A percentile compares a stretch with the other conserved stretches of the same genome.
Evolutionary conservation across 2,113 vertebrate genomes (phyloP).

Genomic region (Rhegmatorhina hoffmannsi): DNA sequence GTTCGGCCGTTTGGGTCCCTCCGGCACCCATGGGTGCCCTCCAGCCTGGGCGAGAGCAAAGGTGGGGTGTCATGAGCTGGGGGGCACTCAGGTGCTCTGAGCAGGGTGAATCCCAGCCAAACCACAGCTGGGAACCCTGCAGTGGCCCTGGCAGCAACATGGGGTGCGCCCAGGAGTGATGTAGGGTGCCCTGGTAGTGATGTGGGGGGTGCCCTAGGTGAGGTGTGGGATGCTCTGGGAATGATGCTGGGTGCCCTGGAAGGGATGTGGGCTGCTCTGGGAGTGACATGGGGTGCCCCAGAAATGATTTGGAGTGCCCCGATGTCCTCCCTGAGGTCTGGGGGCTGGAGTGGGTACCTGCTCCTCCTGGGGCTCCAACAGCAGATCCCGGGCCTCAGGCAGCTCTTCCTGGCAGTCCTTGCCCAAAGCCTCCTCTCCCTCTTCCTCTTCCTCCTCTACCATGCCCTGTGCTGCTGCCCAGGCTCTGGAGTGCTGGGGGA

Average conservation of each 20-base stretch:
- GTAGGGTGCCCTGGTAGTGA: not conserved
- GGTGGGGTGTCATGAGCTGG: fast-evolving
- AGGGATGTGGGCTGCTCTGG: fast-evolving
- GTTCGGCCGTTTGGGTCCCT: slow-evolving; percentile 46
- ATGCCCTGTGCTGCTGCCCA: slow-evolving; percentile 47
- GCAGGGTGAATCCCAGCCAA: not conserved
- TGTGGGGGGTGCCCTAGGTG: not conserved
- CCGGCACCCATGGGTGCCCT: not conserved
- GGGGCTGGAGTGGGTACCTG: slow-evolving; percentile 80
- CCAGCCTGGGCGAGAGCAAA: not conserved
- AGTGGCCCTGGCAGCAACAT: fast-evolving
- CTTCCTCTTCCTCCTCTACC: slow-evolving; percentile 60
- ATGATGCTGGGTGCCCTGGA: too few relatives aligned
- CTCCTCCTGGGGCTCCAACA: slow-evolving; percentile 73
- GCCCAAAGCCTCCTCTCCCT: slow-evolving; percentile 61
- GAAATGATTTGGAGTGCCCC: not conserved
- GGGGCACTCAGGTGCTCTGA: fast-evolving
- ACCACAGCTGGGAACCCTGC: fast-evolving
- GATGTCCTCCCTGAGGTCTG: not conserved
- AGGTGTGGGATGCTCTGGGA: fast-evolving
- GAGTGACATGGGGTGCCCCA: not conserved
- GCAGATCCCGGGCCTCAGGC: slow-evolving; percentile 49
- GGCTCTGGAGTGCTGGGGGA: slow-evolving; percentile 68
- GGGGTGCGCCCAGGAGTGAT: too few relatives aligned
- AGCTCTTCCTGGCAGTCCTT: slow-evolving; percentile 75